Evolutionary conservation across 2,888 invertebrate species (phyloP), one percentile per base, ranked within the genome.

Genomic region (Micoletzkya japonica): DNA sequence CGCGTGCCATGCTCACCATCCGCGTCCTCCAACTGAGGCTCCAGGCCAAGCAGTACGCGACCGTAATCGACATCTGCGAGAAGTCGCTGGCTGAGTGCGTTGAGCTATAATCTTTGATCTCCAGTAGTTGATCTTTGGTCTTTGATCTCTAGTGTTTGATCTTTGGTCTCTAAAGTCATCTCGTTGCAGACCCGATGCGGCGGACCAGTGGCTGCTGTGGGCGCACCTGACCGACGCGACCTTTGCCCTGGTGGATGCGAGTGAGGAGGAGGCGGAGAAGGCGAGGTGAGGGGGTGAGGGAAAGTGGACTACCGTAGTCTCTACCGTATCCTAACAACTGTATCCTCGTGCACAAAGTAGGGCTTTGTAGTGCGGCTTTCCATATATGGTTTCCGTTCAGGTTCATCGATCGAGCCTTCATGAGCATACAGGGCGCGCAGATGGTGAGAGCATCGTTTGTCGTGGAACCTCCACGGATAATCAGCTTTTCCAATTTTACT

Each of bases 261-360:
- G 24, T 34, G 37, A 6, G 30, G 59, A 58, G 34, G 37, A 49
- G 52, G 69, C 6, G 52, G 44, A 58, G 36, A 58, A 26, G 59
- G n/a, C 28, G 50, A 44, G 26, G 50, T 57, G 44, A 49, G 58
- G 24, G 10, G 30, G 0, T 30, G 37, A 54, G 2, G 26, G 71
- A 76, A 24, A 70, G 72, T 52, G 44, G 10, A 44, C 44, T 44
- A 10, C 87, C 91, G 36, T 87, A 94, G 74, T 94, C 93, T 0
- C 93, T 94, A 0, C 92, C 91, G 86, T 88, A 95, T 79, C 94
- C 93, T 44, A 44, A 44, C 44, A 44, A 44, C 20, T n/a, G n/a
- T n/a, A n/a, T n/a, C n/a, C n/a, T n/a, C n/a, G n/a, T n/a, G n/a
- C n/a, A n/a, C n/a, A n/a, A n/a, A n/a, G n/a, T n/a, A n/a, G n/a